Percentiles rank a stretch among this genome's conserved stretches.
Conservation (phyloP, 1,140 invertebrate species). For the Zophobas atratus region DNA sequence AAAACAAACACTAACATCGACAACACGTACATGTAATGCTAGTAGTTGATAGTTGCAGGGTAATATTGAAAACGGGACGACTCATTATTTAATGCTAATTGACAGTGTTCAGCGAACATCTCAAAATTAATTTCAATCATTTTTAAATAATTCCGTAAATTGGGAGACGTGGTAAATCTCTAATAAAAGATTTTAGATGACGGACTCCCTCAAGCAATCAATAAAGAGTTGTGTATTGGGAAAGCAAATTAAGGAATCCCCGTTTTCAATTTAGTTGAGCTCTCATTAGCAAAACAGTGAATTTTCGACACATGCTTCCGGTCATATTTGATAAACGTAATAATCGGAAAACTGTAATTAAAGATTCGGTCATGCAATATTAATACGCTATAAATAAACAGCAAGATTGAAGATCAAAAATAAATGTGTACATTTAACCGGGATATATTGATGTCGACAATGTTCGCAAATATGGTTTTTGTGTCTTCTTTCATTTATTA, state of each 20-base stretch:
- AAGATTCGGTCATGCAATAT: background rate
- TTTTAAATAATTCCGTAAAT: conserved; percentile 25
- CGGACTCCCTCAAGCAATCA: conserved; percentile 17
- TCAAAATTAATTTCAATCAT: conserved; percentile 6
- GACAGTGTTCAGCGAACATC: background rate
- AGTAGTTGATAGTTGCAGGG: no score
- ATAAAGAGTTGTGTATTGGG: conserved; percentile 36
- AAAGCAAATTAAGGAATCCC: conserved; percentile 3
- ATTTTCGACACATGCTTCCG: conserved; percentile 11
- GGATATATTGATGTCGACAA: background rate
- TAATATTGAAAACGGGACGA: no score
- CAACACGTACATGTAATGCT: no score
- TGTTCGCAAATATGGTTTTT: background rate
- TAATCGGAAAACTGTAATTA: background rate
- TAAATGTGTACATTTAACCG: no score
- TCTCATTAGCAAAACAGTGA: conserved; percentile 16
- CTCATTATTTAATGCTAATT: background rate
- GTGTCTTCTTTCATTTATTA: no score
- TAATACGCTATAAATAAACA: background rate
- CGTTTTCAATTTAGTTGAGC: conserved; percentile 17
- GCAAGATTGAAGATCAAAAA: no score
- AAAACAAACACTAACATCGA: no score
- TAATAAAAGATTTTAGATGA: conserved; percentile 31
- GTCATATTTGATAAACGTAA: conserved; percentile 12
- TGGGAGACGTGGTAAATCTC: conserved; percentile 31